Evolutionary conservation across 2,888 invertebrate species (phyloP).

Genomic region (Ormia ochracea): DNA sequence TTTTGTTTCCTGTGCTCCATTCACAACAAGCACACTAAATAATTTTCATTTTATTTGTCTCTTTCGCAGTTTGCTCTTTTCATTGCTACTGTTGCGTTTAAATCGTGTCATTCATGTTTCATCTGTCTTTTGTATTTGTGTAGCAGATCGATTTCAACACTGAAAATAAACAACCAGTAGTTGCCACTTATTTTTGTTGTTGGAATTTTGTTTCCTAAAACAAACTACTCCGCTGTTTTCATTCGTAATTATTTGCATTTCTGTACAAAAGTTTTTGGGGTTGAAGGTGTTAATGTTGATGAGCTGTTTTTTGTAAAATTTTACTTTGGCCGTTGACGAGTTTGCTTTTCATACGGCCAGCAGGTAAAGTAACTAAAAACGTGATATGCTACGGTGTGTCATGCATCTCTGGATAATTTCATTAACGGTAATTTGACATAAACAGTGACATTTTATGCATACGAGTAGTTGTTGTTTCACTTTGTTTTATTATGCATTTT

Average conservation of each 20-base stretch:
- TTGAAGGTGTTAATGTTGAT: slow-evolving; percentile 60
- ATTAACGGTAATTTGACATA: slow-evolving; percentile 59
- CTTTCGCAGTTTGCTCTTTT: neutral
- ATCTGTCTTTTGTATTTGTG: slow-evolving; percentile 58
- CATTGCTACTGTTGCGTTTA: slow-evolving; percentile 9
- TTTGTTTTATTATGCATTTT: neutral
- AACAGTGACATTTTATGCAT: slow-evolving; percentile 50
- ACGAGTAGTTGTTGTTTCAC: neutral
- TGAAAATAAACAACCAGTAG: slow-evolving; percentile 42
- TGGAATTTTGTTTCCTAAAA: neutral
- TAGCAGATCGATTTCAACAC: slow-evolving; percentile 29
- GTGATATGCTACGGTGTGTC: slow-evolving; percentile 46
- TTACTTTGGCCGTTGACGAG: slow-evolving; percentile 14
- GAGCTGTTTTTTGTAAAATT: neutral
- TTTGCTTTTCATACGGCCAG: slow-evolving; percentile 4
- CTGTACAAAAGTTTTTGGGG: slow-evolving; percentile 46
- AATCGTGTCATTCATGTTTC: slow-evolving; percentile 39
- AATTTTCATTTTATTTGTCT: slow-evolving; percentile 1
- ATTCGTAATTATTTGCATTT: slow-evolving; percentile 37
- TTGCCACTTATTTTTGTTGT: slow-evolving; percentile 21
- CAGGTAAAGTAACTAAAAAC: slow-evolving; percentile 23
- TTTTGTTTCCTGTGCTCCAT: slow-evolving; percentile 56
- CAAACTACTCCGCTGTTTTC: neutral
- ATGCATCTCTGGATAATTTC: slow-evolving; percentile 47
- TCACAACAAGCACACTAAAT: slow-evolving; percentile 55